Evolutionary conservation across 2,888 invertebrate genomes (phyloP), one percentile per base, ranked within the genome.

Genomic region (Cylindroiulus punctatus): DNA sequence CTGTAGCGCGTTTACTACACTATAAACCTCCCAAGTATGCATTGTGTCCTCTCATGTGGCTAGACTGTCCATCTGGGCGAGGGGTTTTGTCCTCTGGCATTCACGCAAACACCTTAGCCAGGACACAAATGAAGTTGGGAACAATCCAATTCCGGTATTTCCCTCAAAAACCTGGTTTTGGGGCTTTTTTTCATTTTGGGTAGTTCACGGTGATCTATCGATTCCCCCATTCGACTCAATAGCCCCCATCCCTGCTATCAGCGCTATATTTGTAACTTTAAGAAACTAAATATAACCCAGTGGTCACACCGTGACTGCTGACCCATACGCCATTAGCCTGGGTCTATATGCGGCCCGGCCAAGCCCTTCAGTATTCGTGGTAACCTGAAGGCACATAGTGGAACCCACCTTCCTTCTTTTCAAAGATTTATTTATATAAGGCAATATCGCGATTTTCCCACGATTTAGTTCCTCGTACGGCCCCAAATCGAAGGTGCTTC

Each of bases 21-120:
- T 76, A 76, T 76, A 76, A 76, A 76, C 76, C 76, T 76, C 76
- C 76, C 76, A 76, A 76, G 76, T 26, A 76, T 76, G 76, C 76
- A 76, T 76, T 76, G 76, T 76, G 76, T 76, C 30, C 76, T 76
- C 76, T 76, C 76, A 76, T 76, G 76, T 76, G 76, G 76, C 76
- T 76, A 76, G 76, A 76, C 76, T 76, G 76, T 76, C 76, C 76
- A 76, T 76, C 76, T 76, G 76, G 76, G 76, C 2, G 76, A 76
- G 76, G 76, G 65, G 76, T 76, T 76, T 76, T 76, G 76, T 76
- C 76, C 76, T 26, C 26, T 76, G 76, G 76, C 76, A 76, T 76
- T 76, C 76, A 76, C 26, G 76, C 76, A 76, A 76, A 76, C 76
- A 76, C 76, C 44, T 44, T 44, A 44, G 44, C 10, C 5, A 10